Conservation (phyloP, 1,140 invertebrate genomes). For the Ceratosolen fusciceps region DNA sequence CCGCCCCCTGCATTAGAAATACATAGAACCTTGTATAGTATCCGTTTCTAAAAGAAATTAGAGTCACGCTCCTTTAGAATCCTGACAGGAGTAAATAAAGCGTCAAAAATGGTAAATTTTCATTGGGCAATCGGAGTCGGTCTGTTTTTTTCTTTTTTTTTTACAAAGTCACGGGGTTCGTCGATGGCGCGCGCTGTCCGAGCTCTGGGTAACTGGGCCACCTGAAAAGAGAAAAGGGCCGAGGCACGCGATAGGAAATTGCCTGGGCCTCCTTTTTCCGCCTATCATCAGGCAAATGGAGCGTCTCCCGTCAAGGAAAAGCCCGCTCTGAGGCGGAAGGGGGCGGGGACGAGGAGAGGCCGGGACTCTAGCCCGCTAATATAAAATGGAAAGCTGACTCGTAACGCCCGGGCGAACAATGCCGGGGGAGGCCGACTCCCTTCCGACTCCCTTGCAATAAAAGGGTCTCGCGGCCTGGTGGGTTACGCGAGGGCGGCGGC, state of each 20-base stretch:
- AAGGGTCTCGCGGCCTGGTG: too few relatives aligned
- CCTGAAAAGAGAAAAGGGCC: neutral
- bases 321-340: neutral
- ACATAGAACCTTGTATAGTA: neutral
- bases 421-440: neutral
- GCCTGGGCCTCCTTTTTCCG: neutral
- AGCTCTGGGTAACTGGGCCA: neutral
- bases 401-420: constrained; percentile 17
- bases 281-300: neutral
- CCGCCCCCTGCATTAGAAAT: too few relatives aligned
- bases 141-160: neutral
- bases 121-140: neutral
- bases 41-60: neutral
- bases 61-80: neutral
- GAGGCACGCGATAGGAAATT: neutral
- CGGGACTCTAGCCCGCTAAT: neutral
- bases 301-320: neutral
- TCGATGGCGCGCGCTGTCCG: neutral
- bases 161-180: neutral
- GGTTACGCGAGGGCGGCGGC: too few relatives aligned
- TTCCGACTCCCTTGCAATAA: neutral
- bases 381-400: constrained; percentile 29
- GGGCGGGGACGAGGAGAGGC: too few relatives aligned
- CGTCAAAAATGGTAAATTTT: neutral
- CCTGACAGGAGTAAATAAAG: neutral